Evolutionary conservation across 2,888 invertebrate genomes (phyloP), one percentile per base, ranked within the genome.

Genomic region (Hyposoter didymator): DNA sequence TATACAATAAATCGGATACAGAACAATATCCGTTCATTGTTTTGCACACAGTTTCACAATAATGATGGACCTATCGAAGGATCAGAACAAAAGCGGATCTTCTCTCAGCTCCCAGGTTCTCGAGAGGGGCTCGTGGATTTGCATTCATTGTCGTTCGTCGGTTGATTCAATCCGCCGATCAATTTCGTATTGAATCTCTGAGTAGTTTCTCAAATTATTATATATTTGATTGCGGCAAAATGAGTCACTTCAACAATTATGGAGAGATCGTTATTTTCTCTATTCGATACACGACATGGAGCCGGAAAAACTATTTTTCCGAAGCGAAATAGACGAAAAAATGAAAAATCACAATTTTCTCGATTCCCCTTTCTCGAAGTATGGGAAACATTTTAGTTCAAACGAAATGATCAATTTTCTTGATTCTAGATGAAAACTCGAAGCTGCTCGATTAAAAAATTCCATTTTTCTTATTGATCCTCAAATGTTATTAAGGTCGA

Each of bases 111-210:
- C 6, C 19, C 19, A 14, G 45, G 47, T 39, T 66, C 72, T 74
- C 83, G 35, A 35, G 70, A 28, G 70, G 39, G 17, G 22, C 72
- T 28, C 43, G 49, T 73, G 3, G 45, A 59, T 59, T 67, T 17
- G 43, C 17, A 66, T 78, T 81, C 80, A 76, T 84, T 81, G 80
- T 73, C 80, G 66, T 59, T 28, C 14, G 59, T 12, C 6, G 14
- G 28, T 28, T 59, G 28, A 28, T 59, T 28, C 14, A 45, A 64
- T 12, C 14, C 66, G 28, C 59, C 49, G 22, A 75, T 64, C 75
- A 39, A 70, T 43, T 49, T 5, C 35, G 5, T 12, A 47, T 66
- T 39, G 39, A 10, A 39, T 43, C 62, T 74, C 59, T 69, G 52
- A 43, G 17, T 55, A 49, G 55, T 49, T 78, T 45, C 72, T 49